Conservation (phyloP, 2,797 vertebrate species). For the Melopsittacus undulatus region DNA sequence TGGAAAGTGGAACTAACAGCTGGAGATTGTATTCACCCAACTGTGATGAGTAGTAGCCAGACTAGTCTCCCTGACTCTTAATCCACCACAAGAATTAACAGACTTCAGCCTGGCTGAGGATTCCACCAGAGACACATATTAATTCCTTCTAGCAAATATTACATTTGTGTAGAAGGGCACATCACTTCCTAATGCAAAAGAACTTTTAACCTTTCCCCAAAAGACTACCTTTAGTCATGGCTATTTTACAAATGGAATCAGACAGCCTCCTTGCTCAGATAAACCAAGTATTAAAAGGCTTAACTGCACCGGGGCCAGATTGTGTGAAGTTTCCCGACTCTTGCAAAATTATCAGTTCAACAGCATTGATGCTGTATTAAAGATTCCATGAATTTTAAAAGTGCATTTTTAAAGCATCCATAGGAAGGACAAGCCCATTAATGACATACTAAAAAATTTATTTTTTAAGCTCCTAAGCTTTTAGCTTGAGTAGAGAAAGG, state of each 20-base stretch:
- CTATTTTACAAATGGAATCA: constrained; percentile 28
- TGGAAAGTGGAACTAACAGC: constrained; percentile 22
- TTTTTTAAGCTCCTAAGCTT: not conserved
- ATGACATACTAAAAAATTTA: not conserved
- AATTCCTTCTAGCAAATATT: constrained; percentile 4
- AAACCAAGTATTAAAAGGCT: constrained; percentile 8
- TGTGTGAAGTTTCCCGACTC: not conserved
- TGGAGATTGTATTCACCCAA: not conserved
- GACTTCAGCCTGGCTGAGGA: not conserved
- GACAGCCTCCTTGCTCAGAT: not conserved
- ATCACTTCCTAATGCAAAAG: not conserved
- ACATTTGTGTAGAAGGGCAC: not conserved
- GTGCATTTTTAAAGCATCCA: not conserved
- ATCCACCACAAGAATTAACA: not conserved
- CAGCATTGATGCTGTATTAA: not conserved
- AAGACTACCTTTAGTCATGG: not conserved
- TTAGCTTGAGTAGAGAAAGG: not conserved
- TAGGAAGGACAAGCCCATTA: not conserved
- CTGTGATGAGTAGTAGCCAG: not conserved
- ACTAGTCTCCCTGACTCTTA: not conserved
- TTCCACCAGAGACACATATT: not conserved
- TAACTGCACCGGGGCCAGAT: not conserved
- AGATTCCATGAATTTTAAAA: not conserved
- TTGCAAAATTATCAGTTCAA: not conserved
- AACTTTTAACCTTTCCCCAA: constrained; percentile 4